These are phyloP conservation scores for Edolisoma coerulescens DNA, from an alignment of 2,113 vertebrate species.

Conservation along the genomic window DNA sequence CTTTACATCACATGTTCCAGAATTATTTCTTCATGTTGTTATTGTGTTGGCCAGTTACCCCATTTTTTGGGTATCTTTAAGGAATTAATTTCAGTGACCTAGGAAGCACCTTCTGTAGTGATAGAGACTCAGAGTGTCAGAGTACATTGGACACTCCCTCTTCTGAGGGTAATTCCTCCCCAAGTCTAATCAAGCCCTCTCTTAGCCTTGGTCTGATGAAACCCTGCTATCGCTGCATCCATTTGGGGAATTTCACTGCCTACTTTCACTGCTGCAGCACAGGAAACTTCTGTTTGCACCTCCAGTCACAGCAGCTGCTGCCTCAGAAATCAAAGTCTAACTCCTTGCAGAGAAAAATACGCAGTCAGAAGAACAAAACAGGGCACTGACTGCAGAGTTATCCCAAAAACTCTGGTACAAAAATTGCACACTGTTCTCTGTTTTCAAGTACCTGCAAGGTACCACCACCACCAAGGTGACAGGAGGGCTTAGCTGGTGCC, in stretches of 20 bases:
- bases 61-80: neutral
- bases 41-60: neutral
- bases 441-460: neutral
- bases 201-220: neutral
- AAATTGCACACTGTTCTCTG: neutral
- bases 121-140: fast-evolving
- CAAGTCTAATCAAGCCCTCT: neutral
- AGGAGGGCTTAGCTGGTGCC: neutral
- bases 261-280: neutral
- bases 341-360: neutral
- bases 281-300: neutral
- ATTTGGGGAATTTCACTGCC: neutral
- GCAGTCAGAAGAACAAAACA: neutral
- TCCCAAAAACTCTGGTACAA: neutral
- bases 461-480: neutral
- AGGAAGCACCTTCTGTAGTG: fast-evolving
- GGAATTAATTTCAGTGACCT: neutral
- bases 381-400: neutral
- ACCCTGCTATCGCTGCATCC: neutral
- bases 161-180: neutral
- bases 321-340: neutral
- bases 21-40: neutral
- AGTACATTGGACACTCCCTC: neutral
- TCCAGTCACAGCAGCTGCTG: neutral
- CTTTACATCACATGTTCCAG: neutral